Conservation (phyloP, 2,888 invertebrate species). For the Lasioglossum leucozonium region DNA sequence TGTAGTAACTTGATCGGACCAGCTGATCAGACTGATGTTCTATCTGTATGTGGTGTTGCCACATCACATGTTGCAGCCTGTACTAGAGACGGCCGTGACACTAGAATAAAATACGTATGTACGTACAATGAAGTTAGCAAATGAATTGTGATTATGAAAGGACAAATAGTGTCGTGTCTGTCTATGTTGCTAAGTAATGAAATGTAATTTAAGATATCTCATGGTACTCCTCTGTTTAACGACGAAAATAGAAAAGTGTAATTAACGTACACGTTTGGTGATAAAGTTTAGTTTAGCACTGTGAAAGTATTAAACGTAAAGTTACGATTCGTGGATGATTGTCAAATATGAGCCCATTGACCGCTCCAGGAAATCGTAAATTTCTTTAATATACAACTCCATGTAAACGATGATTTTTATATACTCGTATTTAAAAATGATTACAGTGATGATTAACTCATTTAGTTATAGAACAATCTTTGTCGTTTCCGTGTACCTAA, state of each 20-base stretch:
- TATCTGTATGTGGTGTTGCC: no score
- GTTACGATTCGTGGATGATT: slow-evolving; percentile 74
- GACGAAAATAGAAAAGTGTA: not conserved
- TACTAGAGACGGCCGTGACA: not conserved
- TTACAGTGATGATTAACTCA: not conserved
- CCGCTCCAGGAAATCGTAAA: slow-evolving; percentile 71
- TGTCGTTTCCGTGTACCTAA: not conserved
- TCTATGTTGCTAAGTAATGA: slow-evolving; percentile 26
- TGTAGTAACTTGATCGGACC: no score
- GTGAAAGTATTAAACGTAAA: slow-evolving; percentile 47
- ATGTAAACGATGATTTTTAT: slow-evolving; percentile 14
- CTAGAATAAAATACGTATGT: not conserved
- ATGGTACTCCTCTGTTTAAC: slow-evolving; percentile 1
- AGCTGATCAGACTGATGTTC: no score
- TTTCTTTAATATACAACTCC: slow-evolving; percentile 54
- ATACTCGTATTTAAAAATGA: slow-evolving; percentile 1
- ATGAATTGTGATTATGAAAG: slow-evolving; percentile 13
- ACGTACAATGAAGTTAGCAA: slow-evolving; percentile 4
- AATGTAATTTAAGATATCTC: slow-evolving; percentile 8
- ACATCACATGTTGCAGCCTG: no score
- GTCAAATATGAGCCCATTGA: slow-evolving; percentile 80
- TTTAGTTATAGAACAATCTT: not conserved
- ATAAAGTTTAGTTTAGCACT: not conserved
- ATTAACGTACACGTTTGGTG: slow-evolving; percentile 21
- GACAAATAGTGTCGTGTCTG: slow-evolving; percentile 35